Conservation (phyloP, 2,888 invertebrate genomes). For the Pterobdella sp. region DNA sequence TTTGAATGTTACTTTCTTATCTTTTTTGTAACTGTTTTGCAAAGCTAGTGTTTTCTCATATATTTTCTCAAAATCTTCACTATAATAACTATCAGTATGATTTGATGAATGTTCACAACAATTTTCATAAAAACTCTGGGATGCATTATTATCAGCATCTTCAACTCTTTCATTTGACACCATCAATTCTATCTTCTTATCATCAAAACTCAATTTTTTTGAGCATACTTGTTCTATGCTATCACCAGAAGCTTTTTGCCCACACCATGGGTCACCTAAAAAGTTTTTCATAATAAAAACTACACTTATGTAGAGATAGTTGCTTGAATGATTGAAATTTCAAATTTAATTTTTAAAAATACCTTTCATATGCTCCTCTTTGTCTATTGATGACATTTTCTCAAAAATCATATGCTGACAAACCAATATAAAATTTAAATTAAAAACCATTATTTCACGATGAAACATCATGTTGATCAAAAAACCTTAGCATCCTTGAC, state of each 20-base stretch:
- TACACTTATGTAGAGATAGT: no score
- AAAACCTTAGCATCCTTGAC: background rate
- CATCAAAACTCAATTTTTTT: background rate
- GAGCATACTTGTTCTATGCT: no score
- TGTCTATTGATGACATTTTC: no score
- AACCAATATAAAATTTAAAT: no score
- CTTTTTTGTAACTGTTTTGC: background rate
- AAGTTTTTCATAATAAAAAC: no score
- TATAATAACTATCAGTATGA: background rate
- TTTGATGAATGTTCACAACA: background rate
- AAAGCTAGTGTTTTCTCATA: background rate
- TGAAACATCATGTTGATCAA: background rate
- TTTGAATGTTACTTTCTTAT: background rate
- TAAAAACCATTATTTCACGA: no score
- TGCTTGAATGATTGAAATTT: no score
- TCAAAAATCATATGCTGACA: no score
- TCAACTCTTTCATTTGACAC: background rate
- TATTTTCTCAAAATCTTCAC: background rate
- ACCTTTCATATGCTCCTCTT: no score
- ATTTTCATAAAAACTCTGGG: background rate
- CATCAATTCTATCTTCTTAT: background rate
- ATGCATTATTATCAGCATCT: background rate
- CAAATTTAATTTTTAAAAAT: no score
- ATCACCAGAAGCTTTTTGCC: no score
- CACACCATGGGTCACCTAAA: no score